These are phyloP conservation scores for Cryptocephalus moraei DNA, from an alignment of 2,888 invertebrate species.

Conservation along the genomic window DNA sequence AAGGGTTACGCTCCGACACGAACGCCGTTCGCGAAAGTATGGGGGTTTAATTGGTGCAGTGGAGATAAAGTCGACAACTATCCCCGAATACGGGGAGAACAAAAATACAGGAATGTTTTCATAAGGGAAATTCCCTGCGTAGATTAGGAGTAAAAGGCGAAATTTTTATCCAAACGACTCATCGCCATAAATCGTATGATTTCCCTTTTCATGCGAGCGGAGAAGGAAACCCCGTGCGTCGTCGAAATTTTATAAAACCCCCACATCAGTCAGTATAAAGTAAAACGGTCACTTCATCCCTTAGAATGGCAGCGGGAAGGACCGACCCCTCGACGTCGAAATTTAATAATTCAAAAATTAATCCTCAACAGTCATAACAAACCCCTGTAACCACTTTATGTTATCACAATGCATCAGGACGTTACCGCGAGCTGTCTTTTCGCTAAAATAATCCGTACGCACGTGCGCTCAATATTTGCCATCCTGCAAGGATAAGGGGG, in stretches of 20 bases:
- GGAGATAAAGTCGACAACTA: too few species aligned
- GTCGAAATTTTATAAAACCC: slow-evolving; percentile 3
- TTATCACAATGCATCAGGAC: slow-evolving; percentile 29
- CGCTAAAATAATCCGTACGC: slow-evolving; percentile 21
- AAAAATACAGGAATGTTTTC: too few species aligned
- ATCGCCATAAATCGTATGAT: too few species aligned
- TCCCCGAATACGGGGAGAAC: too few species aligned
- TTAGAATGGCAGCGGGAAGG: slow-evolving; percentile 1
- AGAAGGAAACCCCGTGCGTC: background rate
- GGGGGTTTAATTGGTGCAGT: too few species aligned
- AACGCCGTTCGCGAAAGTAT: too few species aligned
- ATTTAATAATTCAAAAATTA: slow-evolving; percentile 33
- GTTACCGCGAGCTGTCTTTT: slow-evolving; percentile 26
- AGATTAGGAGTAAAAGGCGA: too few species aligned
- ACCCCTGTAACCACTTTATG: slow-evolving; percentile 30
- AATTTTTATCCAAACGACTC: too few species aligned
- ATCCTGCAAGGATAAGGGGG: slow-evolving; percentile 8
- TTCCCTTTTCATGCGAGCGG: too few species aligned
- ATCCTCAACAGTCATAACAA: slow-evolving; percentile 31
- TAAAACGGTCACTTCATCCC: slow-evolving; percentile 10
- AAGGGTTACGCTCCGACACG: too few species aligned
- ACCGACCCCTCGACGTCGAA: slow-evolving; percentile 13
- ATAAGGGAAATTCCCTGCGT: too few species aligned
- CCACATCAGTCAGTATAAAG: slow-evolving; percentile 7
- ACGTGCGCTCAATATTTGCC: slow-evolving; percentile 25